Base-by-base conservation (phyloP, 2,888 invertebrate genomes). In the Polymixis lichenea region DNA sequence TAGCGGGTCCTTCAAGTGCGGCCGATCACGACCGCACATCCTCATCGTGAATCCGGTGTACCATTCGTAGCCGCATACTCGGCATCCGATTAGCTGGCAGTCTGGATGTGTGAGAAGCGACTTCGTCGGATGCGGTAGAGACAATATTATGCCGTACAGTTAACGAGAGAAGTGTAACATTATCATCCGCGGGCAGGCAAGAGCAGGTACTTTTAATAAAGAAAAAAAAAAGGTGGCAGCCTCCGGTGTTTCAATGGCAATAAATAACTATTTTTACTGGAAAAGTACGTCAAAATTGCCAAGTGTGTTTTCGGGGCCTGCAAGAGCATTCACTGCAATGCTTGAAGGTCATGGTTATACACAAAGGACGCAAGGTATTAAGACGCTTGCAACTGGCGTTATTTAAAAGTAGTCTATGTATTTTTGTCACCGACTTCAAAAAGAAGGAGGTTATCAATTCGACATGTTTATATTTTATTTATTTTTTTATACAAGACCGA, bases 261-360 rank as follows among this genome's bases (percentile, higher is more conserved):
- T 32, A 25, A 77, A 55, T 53, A 46, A 32, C 32, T 46, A 9
- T 5, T 17, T 46, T 0, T 15, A 6, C 4, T 46, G 22, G 0
- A 46, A 51, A 56, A 43, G 6, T 28, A 46, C 0, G 17, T 9
- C 25, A 2, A 22, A 51, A 51, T 68, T 61, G 7, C 15, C 7
- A 38, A n/a, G 22, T 11, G 4, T 49, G 51, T 15, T 56, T 56
- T 28, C 15, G 0, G 22, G 38, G 4, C 2, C 28, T 8, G 15
- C 53, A 56, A 51, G 0, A 51, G 55, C 64, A 72, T 72, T 72
- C 25, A 32, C 25, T 28, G 56, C 46, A 62, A 70, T 28, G 2
- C 22, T 60, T 28, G 15, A 55, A n/a, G 67, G 55, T 83, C 55
- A 56, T 46, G 80, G 66, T 51, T 49, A 32, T 32, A 67, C 55